Conservation (phyloP, 2,113 vertebrate genomes). For the Cottus gobio region DNA sequence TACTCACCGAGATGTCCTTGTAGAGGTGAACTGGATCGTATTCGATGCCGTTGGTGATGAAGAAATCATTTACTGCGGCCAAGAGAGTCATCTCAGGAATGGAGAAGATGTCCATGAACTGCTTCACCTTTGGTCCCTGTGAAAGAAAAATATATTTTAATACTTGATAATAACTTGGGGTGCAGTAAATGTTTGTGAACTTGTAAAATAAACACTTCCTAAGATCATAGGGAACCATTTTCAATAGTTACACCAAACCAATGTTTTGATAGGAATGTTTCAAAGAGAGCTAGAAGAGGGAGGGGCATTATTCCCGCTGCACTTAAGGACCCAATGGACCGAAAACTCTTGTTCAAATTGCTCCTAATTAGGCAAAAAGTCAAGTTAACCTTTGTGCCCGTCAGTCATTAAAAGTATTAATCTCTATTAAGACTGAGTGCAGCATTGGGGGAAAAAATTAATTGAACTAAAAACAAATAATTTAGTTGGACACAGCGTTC, state of each 20-base stretch:
- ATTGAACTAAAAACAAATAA: neutral
- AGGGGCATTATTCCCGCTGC: conserved; percentile 16
- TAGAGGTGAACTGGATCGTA: conserved; percentile 90
- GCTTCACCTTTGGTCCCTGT: conserved; percentile 88
- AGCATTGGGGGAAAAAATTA: neutral
- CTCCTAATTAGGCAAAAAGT: conserved; percentile 27
- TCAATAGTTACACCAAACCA: neutral
- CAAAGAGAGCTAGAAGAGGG: conserved; percentile 9
- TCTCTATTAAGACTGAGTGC: neutral
- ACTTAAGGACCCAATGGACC: conserved; percentile 24
- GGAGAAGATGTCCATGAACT: conserved; percentile 91
- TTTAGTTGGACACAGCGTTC: conserved; percentile 1
- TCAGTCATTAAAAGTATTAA: neutral
- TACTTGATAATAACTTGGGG: too few relatives aligned
- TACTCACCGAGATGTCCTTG: conserved; percentile 87
- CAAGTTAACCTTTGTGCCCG: conserved; percentile 5
- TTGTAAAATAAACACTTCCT: neutral
- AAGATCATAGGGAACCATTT: conserved; percentile 12
- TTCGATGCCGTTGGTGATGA: conserved; percentile 86
- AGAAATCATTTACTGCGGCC: conserved; percentile 87
- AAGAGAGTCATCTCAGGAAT: conserved; percentile 89
- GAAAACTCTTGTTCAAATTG: conserved; percentile 37
- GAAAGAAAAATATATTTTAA: neutral
- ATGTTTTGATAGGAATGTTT: conserved; percentile 20
- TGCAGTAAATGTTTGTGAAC: neutral